phyloP scores from a whole-genome alignment of 2,113 vertebrate species.

The Ceratotherium simum region DNA sequence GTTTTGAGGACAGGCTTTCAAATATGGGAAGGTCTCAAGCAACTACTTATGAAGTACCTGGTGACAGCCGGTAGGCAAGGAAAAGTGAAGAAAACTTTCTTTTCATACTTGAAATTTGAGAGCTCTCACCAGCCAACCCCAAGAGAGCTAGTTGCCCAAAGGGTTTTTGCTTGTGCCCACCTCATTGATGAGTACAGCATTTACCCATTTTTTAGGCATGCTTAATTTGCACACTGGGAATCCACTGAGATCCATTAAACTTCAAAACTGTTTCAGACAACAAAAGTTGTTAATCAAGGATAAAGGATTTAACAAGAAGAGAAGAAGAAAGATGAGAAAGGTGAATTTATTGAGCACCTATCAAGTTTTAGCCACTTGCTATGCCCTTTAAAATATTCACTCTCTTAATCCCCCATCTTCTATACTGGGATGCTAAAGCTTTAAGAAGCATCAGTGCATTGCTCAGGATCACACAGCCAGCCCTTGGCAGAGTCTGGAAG shows the following conservation, averaged over 20 bases:
- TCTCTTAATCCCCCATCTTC: background rate
- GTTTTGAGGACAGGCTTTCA: background rate
- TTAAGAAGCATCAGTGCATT: background rate
- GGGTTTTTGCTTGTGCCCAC: background rate
- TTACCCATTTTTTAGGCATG: background rate
- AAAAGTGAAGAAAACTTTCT: background rate
- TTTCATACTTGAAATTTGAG: too few relatives aligned
- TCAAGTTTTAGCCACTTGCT: background rate
- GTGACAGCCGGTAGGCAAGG: background rate
- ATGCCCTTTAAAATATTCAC: background rate
- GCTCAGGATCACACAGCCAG: background rate
- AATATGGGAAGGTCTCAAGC: background rate
- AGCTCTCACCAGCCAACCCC: background rate
- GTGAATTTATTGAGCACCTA: background rate
- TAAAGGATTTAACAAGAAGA: background rate
- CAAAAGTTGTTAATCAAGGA: background rate
- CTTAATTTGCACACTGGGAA: background rate
- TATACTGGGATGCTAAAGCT: background rate
- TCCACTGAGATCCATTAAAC: background rate
- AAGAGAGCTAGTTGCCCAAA: background rate
- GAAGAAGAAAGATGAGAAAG: background rate
- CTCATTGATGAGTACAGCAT: background rate
- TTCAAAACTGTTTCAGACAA: background rate
- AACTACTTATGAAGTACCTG: accelerated
- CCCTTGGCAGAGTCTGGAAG: background rate